Conservation (phyloP, 2,113 vertebrate genomes). For the Muntiacus reevesi region DNA sequence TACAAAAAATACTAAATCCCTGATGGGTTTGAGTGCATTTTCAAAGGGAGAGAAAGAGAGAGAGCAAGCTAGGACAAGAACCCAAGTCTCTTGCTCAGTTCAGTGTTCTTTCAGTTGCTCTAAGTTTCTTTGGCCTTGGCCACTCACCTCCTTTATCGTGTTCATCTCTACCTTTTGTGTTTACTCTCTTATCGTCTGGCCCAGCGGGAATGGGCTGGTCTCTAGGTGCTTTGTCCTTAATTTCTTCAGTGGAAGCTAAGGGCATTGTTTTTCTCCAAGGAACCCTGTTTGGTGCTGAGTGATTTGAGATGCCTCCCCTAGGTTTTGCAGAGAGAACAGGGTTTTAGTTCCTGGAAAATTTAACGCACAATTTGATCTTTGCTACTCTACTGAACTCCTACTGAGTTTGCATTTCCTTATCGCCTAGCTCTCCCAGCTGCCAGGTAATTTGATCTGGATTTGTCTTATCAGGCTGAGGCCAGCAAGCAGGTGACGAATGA, state of each 20-base stretch:
- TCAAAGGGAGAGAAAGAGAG: neutral
- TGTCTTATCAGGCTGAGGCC: conserved; percentile 36
- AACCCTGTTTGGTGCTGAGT: neutral
- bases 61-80: neutral
- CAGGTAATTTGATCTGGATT: conserved; percentile 34
- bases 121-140: neutral
- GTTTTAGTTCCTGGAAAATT: conserved; percentile 13
- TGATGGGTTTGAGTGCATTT: neutral
- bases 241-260: neutral
- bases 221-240: neutral
- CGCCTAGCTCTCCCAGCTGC: conserved; percentile 19
- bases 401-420: conserved; percentile 8
- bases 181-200: neutral
- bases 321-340: neutral
- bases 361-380: neutral
- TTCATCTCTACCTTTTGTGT: neutral
- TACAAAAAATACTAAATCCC: neutral
- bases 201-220: neutral
- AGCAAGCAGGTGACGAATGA: conserved; percentile 22
- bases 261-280: neutral
- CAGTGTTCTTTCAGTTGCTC: neutral
- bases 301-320: neutral
- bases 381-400: neutral
- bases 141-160: neutral
- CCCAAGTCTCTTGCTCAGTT: neutral